Base-by-base conservation (phyloP, 2,797 vertebrate species). In the Decapterus maruadsi region DNA sequence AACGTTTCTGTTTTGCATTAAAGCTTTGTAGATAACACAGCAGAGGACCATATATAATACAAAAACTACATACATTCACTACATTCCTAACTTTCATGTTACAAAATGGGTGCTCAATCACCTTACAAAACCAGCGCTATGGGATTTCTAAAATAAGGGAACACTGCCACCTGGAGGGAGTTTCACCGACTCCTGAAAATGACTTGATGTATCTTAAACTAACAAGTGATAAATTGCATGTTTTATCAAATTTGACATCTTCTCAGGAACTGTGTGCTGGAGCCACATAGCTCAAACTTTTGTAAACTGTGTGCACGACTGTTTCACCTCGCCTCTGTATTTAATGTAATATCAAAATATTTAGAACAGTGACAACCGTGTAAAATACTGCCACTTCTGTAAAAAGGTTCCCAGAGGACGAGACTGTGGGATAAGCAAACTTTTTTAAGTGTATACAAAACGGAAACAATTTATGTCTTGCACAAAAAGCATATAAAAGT, bases 121-220 rank as follows among this genome's bases (percentile, higher is more conserved):
- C 75, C 64, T 81, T 81, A 70, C 8, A 51, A 78, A 72, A 75
- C 56, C 51, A 65, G 22, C 2, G 26, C n/a, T 22, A 3, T 11
- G 2, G 10, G 58, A 34, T 50, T 69, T 60, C 46, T 26, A 50
- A 79, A 86, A 78, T 93, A 75, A 85, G 78, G 78, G 83, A 91
- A 92, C 89, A 93, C 89, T 95, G 94, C 93, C 93, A 90, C 71
- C 94, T 94, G 71, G 81, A 83, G 94, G 90, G 8, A 4, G 13
- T 55, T 43, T 8, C 1, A 5, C 9, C 5, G 0, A 16, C 11
- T 54, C 6, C 10, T 36, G 22, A 50, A 70, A 76, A 53, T 19
- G 4, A 64, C 26, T 57, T 4, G 0, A 51, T n/a, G 26, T 6
- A 17, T 43, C 26, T 70, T 20, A 59, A 68, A 64, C 14, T 16